Percentiles rank a stretch among this genome's conserved stretches.
These are phyloP conservation scores for Lates calcarifer DNA, from an alignment of 2,113 vertebrate genomes.

Conservation along the genomic window DNA sequence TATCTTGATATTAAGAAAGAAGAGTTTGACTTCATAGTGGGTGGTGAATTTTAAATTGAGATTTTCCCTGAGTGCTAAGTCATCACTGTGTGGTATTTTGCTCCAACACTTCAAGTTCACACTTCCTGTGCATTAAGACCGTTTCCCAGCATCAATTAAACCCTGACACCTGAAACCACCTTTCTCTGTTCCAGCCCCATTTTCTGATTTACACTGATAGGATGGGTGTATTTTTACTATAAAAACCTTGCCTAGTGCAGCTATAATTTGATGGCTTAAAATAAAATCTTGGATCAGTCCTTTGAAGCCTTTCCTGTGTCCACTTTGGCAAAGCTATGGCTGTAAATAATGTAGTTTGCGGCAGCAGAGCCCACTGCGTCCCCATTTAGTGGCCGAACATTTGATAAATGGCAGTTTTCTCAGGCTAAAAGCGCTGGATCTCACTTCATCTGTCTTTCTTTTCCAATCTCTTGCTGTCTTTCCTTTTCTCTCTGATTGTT, in stretches of 20 bases:
- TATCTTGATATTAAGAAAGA: not conserved
- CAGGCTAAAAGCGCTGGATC: slow-evolving; percentile 38
- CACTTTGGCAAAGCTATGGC: slow-evolving; percentile 63
- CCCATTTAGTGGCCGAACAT: slow-evolving; percentile 39
- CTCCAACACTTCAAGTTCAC: not conserved
- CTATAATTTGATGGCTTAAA: slow-evolving; percentile 59
- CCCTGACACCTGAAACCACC: slow-evolving; percentile 8
- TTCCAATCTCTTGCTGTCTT: slow-evolving; percentile 30
- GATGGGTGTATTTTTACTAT: slow-evolving; percentile 25
- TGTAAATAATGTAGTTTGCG: slow-evolving; percentile 72
- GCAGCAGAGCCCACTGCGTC: slow-evolving; percentile 30
- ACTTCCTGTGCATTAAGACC: not conserved
- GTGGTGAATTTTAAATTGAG: not conserved
- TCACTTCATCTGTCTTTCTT: slow-evolving; percentile 56
- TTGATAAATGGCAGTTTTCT: slow-evolving; percentile 50
- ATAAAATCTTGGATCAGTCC: slow-evolving; percentile 45
- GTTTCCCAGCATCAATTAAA: slow-evolving; percentile 18
- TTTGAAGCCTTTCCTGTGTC: slow-evolving; percentile 61
- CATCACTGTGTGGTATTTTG: slow-evolving; percentile 7
- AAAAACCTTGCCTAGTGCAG: slow-evolving; percentile 36
- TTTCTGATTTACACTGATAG: slow-evolving; percentile 32
- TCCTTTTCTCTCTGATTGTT: slow-evolving; percentile 38
- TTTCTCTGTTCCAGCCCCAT: not conserved
- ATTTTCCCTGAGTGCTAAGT: not conserved
- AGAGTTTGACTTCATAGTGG: not conserved